phyloP scores from a whole-genome alignment of 2,797 vertebrate genomes.

The Gymnopithys bicolor region DNA sequence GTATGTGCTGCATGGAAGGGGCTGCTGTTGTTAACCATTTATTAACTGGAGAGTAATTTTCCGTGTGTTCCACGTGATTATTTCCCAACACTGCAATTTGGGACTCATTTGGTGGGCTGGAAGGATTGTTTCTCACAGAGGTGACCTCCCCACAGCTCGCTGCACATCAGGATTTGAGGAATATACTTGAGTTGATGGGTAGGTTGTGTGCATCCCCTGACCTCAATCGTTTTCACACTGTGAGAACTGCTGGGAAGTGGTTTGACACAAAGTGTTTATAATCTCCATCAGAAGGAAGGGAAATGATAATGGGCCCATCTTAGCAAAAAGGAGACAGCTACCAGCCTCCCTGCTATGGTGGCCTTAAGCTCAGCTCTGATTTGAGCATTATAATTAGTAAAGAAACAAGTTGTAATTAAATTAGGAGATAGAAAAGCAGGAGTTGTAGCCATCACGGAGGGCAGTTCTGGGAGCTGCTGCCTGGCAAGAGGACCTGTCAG shows the following conservation, averaged over 20 bases:
- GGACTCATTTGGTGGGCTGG: slow-evolving; percentile 58
- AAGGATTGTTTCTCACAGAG: slow-evolving; percentile 73
- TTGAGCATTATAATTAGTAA: slow-evolving; percentile 25
- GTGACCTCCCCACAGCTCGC: slow-evolving; percentile 76
- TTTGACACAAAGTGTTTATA: slow-evolving; percentile 74
- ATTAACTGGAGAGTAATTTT: slow-evolving; percentile 56
- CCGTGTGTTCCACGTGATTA: slow-evolving; percentile 38
- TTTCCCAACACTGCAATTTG: slow-evolving; percentile 71
- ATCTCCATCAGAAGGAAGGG: slow-evolving; percentile 59
- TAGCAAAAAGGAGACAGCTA: slow-evolving; percentile 15
- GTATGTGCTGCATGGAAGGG: slow-evolving; percentile 9
- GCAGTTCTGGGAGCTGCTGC: not conserved
- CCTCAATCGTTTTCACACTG: slow-evolving; percentile 76
- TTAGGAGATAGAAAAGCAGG: slow-evolving; percentile 33
- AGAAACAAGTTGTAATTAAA: slow-evolving; percentile 41
- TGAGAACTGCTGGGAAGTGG: slow-evolving; percentile 65
- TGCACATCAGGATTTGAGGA: slow-evolving; percentile 74
- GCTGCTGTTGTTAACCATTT: slow-evolving; percentile 63
- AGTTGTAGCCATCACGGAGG: not conserved
- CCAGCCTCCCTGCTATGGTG: slow-evolving; percentile 10
- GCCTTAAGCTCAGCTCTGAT: slow-evolving; percentile 44
- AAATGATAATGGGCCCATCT: slow-evolving; percentile 40
- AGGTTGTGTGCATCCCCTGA: slow-evolving; percentile 78
- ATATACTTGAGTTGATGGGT: slow-evolving; percentile 75
- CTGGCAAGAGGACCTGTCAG: not conserved